Evolutionary conservation across 2,888 invertebrate species (phyloP).

Genomic region (Lucinisca nassula): DNA sequence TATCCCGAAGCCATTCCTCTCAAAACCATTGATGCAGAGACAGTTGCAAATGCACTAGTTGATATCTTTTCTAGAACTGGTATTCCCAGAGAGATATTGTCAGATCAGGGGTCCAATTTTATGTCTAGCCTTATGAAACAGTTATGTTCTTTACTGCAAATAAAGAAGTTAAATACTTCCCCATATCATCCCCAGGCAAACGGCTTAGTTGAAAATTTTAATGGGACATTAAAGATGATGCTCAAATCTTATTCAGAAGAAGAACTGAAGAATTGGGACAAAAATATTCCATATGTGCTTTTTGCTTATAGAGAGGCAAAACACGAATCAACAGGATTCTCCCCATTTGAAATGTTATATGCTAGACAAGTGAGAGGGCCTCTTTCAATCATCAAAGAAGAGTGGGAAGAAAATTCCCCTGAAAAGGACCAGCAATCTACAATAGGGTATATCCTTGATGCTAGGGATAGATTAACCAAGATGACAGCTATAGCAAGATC

Average conservation of each 20-base stretch:
- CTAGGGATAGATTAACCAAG: background rate
- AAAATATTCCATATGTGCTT: background rate
- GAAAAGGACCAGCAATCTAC: constrained; percentile 1
- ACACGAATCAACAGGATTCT: constrained; percentile 39
- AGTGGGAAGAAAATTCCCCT: constrained; percentile 17
- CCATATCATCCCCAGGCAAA: constrained; percentile 20
- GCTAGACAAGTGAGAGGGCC: constrained; percentile 37
- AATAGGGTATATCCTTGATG: constrained; percentile 22
- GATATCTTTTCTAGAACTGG: constrained; percentile 16
- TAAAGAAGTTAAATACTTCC: background rate
- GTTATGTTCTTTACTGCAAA: background rate
- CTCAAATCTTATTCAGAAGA: background rate
- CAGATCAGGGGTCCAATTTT: constrained; percentile 12
- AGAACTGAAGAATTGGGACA: background rate
- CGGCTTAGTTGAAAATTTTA: constrained; percentile 8
- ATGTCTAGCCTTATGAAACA: constrained; percentile 11
- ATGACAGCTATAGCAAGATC: background rate
- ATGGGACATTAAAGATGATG: constrained; percentile 15
- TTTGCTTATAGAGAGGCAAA: constrained; percentile 47
- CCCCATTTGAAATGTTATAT: constrained; percentile 39
- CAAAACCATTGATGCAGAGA: background rate
- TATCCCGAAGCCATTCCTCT: constrained; percentile 10
- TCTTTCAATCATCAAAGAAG: constrained; percentile 17
- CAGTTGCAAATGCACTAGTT: constrained; percentile 3
- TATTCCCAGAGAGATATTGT: background rate